Evolutionary conservation across 1,140 invertebrate species (phyloP).

Genomic region (Elysia chlorotica): DNA sequence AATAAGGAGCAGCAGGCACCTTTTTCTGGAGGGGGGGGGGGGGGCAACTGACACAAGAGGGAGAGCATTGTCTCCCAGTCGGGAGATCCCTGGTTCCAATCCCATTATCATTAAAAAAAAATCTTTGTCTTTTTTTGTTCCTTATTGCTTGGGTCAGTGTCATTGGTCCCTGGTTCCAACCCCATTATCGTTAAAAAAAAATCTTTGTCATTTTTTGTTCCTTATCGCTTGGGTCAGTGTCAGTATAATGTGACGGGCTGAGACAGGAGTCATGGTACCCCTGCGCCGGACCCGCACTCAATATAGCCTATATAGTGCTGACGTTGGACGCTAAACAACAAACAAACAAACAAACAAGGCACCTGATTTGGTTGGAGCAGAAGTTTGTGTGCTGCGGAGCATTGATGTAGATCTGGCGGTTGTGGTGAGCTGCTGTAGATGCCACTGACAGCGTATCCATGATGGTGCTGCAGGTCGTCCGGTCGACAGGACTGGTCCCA

Average conservation of each 20-base stretch:
- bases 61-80: no score
- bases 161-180: no score
- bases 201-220: neutral
- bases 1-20: no score
- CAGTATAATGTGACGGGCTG: neutral
- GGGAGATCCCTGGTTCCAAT: no score
- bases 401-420: conserved; percentile 75
- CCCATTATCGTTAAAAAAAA: no score
- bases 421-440: neutral
- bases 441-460: neutral
- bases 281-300: neutral
- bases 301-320: neutral
- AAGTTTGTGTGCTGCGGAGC: conserved; percentile 77
- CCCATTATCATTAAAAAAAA: neutral
- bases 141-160: no score
- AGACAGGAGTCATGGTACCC: neutral
- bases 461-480: no score
- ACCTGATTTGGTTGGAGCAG: conserved; percentile 68
- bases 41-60: no score
- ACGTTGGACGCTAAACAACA: neutral
- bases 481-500: neutral
- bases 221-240: no score
- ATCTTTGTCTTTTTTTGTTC: neutral
- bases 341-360: neutral
- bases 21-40: no score